These are phyloP conservation scores for Pandemis corylana DNA, from an alignment of 2,888 invertebrate species.

Conservation along the genomic window DNA sequence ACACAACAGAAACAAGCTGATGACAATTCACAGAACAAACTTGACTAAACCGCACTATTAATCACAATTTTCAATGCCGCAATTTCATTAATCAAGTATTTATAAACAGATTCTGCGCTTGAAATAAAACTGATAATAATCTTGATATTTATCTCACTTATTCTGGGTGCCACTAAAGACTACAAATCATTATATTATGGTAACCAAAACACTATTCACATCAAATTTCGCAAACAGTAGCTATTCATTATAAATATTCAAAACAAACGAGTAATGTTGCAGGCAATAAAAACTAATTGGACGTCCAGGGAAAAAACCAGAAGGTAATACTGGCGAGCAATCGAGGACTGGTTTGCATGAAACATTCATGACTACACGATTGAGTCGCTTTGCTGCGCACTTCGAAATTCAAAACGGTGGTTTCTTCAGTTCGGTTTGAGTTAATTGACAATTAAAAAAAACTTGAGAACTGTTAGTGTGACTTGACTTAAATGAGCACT, in stretches of 20 bases:
- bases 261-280: slow-evolving; percentile 49
- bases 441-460: slow-evolving; percentile 50
- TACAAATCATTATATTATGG: slow-evolving; percentile 32
- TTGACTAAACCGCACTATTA: neutral
- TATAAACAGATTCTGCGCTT: neutral
- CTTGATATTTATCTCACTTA: slow-evolving; percentile 17
- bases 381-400: slow-evolving; percentile 66
- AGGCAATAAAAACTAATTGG: slow-evolving; percentile 66
- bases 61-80: neutral
- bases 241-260: slow-evolving; percentile 21
- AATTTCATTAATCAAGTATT: neutral
- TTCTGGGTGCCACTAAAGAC: slow-evolving; percentile 13
- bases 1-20: too few species aligned
- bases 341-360: slow-evolving; percentile 71
- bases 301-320: slow-evolving; percentile 59
- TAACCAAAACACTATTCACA: slow-evolving; percentile 22
- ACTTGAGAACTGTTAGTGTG: neutral
- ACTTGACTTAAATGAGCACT: too few species aligned
- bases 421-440: slow-evolving; percentile 44
- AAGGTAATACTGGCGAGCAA: slow-evolving; percentile 57
- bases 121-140: slow-evolving; percentile 23
- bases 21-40: too few species aligned
- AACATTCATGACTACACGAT: slow-evolving; percentile 75
- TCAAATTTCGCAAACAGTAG: slow-evolving; percentile 31
- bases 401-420: slow-evolving; percentile 62